Base-by-base conservation (phyloP, 2,113 vertebrate species). In the Tyto alba region DNA sequence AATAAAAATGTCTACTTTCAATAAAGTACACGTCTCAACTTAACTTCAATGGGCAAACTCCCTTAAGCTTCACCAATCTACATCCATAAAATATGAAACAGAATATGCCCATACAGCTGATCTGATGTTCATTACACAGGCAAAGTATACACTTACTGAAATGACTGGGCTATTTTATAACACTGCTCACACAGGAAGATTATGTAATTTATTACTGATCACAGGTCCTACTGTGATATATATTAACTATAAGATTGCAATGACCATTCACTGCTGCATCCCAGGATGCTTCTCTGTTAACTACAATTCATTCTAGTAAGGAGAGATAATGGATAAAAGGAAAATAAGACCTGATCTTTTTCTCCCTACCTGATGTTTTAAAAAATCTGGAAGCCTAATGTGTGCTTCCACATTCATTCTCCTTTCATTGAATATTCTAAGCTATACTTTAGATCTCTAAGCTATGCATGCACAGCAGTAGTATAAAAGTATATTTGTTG, bases 301-400 rank as follows among this genome's bases (percentile, higher is more conserved):
- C 8, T 63, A 41, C 23, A 43, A 34, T 8, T 7, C 32, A 40
- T 81, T 67, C 26, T 63, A 8, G 1, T 10, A 77, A 34, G 21
- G 30, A 81, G 22, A 75, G 8, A 25, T 1, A 40, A 18, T 4
- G 55, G 21, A 43, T n/a, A 40, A 72, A 74, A 87, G 68, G 15
- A 75, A 84, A 78, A 55, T 26, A 41, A 36, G 26, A 67, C 7
- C 2, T 53, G 2, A 26, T 30, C 8, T 18, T 60, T 34, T 53
- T 48, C 30, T 17, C 4, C 18, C 11, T 0, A 0, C 43, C 8
- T 45, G 32, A 32, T 21, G 0, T 57, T 68, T 85, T n/a, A 2
- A 30, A 55, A 89, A 91, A 25, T 16, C 29, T 47, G 80, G 63
- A 80, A 91, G 48, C 6, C 6, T 52, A 63, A 20, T 29, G 7